Evolutionary conservation across 2,797 vertebrate species (phyloP), one percentile per base, ranked within the genome.

Genomic region (Gymnothorax reevesii): DNA sequence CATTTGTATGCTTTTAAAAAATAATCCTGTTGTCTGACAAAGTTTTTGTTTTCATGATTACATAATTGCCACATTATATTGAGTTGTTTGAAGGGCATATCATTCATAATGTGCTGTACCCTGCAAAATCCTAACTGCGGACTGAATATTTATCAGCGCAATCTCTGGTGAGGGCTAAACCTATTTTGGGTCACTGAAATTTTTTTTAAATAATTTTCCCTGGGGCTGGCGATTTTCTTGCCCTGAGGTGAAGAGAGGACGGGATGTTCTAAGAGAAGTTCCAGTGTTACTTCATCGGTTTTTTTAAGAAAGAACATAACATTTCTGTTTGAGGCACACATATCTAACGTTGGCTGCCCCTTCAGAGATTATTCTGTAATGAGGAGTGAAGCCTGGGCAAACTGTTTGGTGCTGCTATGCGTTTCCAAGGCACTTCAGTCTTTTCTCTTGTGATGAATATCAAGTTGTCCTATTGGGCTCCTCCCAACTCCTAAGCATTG

Each of bases 371-470:
- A 54, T 2, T 42, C 52, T 54, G 22, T 80, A 20, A 80, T 10
- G 52, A 80, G 52, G 77, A 33, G 22, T 12, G 77, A 55, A 55
- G 1, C 10, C 7, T 8, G 33, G 42, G 75, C 90, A 90, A 91
- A 91, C 90, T 88, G 92, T 91, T 87, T 92, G 89, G 94, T 91
- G 91, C 92, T 92, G 93, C 33, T 71, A 27, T 25, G 7, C 27
- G 17, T 33, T 42, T 75, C 13, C 42, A 12, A 49, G 17, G 4
- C 33, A 7, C 33, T 77, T 77, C 20, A 15, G 5, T 42, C 33
- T 42, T 75, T 75, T 75, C 10, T 52, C 42, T 42, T 13, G 20
- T 77, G 33, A 17, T 52, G 33, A 52, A 77, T 52, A 15, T 42
- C 73, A 42, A 77, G 20, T 52, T 49, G 42, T 77, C 52, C 13